Evolutionary conservation across 2,888 invertebrate genomes (phyloP).

Genomic region (Andrena fulva): DNA sequence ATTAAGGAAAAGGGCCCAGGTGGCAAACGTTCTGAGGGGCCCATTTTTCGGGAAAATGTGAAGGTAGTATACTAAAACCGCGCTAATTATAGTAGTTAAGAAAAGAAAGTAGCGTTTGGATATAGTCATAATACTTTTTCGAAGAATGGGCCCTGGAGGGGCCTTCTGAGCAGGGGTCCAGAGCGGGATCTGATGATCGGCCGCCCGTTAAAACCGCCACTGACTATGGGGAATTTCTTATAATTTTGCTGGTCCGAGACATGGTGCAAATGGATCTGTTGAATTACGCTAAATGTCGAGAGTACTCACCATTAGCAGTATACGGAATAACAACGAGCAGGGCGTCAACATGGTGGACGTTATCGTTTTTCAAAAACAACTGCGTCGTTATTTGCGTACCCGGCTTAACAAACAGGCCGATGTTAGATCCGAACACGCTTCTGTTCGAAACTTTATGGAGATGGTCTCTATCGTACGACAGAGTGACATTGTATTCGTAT

Average conservation of each 20-base stretch:
- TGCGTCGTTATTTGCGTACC: constrained; percentile 69
- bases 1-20: too few relatives aligned
- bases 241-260: neutral
- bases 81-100: too few relatives aligned
- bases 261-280: neutral
- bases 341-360: constrained; percentile 81
- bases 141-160: too few relatives aligned
- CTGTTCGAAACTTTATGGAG: constrained; percentile 73
- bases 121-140: too few relatives aligned
- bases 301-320: constrained; percentile 84
- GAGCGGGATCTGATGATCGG: too few relatives aligned
- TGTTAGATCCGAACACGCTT: constrained; percentile 87
- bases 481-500: constrained; percentile 86
- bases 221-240: neutral
- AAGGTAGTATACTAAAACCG: too few relatives aligned
- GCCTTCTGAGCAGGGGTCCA: too few relatives aligned
- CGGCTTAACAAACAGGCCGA: constrained; percentile 86
- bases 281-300: neutral
- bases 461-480: constrained; percentile 85
- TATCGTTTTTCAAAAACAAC: constrained; percentile 85
- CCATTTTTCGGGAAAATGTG: too few relatives aligned
- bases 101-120: too few relatives aligned
- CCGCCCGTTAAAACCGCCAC: too few relatives aligned
- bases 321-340: constrained; percentile 87
- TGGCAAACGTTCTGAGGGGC: too few relatives aligned